phyloP scores from a whole-genome alignment of 2,888 invertebrate species.

The Glyphotaelius pellucidus region DNA sequence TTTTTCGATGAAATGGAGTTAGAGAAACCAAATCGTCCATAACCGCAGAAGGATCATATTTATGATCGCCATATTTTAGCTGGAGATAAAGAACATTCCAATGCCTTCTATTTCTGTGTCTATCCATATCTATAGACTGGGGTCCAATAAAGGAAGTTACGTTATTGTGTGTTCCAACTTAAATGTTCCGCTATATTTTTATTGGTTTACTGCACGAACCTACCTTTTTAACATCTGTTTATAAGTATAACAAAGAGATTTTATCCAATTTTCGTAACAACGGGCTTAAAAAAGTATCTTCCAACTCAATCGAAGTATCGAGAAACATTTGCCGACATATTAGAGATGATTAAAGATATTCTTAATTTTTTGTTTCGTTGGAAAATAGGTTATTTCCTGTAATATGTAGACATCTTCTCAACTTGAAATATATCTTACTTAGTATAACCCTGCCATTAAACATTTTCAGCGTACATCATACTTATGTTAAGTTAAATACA shows the following conservation, averaged over 20 bases:
- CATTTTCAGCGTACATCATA: too few species aligned
- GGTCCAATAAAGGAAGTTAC: constrained; percentile 2
- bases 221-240: not conserved
- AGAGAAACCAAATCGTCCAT: not conserved
- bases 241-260: not conserved
- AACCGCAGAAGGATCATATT: not conserved
- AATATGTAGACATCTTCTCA: too few species aligned
- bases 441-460: too few species aligned
- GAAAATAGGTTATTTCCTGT: too few species aligned
- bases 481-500: too few species aligned
- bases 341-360: not conserved
- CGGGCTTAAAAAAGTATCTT: not conserved
- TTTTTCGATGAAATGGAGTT: not conserved
- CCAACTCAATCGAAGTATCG: too few species aligned
- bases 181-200: not conserved
- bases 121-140: not conserved
- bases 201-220: not conserved
- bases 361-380: too few species aligned
- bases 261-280: not conserved
- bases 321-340: not conserved
- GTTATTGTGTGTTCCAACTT: not conserved
- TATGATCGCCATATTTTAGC: not conserved
- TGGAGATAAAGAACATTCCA: not conserved
- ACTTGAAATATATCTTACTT: too few species aligned
- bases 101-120: not conserved